phyloP scores from a whole-genome alignment of 2,797 vertebrate species.

The Meriones psammophilus region DNA sequence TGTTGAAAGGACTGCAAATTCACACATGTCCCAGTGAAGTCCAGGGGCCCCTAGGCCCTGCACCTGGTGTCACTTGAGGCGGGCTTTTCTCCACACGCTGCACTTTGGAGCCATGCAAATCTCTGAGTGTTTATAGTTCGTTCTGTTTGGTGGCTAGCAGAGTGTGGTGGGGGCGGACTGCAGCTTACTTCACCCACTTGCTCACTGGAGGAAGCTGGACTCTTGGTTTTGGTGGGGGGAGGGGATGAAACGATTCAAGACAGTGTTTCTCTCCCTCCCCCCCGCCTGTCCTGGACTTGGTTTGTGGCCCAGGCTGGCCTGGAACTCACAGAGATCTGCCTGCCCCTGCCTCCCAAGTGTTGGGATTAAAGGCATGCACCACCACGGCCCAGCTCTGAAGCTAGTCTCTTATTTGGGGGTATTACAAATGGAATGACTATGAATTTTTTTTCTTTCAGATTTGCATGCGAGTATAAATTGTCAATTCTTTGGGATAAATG shows the following conservation, averaged over 20 bases:
- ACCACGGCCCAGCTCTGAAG: too few relatives aligned
- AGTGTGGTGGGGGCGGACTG: fast-evolving
- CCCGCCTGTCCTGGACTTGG: too few relatives aligned
- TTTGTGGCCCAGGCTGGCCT: too few relatives aligned
- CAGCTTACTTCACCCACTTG: not conserved
- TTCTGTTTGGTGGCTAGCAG: not conserved
- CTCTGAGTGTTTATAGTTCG: not conserved
- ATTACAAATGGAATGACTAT: not conserved
- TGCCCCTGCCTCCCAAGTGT: too few relatives aligned
- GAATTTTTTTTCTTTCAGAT: not conserved
- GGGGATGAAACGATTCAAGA: too few relatives aligned
- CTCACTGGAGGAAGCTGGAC: not conserved
- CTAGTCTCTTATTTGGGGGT: not conserved
- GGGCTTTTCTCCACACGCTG: not conserved
- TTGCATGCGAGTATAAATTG: not conserved
- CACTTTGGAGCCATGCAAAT: not conserved
- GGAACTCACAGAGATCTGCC: too few relatives aligned
- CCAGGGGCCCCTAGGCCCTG: not conserved
- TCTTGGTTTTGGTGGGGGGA: not conserved
- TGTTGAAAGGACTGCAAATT: not conserved
- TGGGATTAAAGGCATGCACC: too few relatives aligned
- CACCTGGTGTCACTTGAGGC: not conserved
- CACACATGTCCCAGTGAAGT: not conserved
- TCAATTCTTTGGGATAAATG: not conserved
- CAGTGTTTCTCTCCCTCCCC: too few relatives aligned